Conservation (phyloP, 1,140 invertebrate species). For the Drepana arcuata region DNA sequence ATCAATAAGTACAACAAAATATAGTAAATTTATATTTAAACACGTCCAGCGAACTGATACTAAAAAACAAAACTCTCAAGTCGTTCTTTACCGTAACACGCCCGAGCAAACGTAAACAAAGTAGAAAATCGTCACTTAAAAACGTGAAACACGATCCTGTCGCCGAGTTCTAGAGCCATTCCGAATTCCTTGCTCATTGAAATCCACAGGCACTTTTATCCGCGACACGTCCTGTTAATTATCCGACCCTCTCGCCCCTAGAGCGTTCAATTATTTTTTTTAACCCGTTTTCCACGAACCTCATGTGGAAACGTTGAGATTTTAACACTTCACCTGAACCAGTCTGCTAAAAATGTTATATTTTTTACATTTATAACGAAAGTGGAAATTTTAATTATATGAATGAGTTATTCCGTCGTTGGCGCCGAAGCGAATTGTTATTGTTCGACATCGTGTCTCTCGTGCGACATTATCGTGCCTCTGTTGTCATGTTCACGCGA, state of each 20-base stretch:
- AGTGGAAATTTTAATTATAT: slow-evolving; percentile 62
- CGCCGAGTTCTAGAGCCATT: slow-evolving; percentile 32
- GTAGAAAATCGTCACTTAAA: slow-evolving; percentile 47
- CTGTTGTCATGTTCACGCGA: slow-evolving; percentile 8
- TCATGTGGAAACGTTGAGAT: slow-evolving; percentile 62
- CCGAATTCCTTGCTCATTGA: slow-evolving; percentile 45
- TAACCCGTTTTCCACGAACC: slow-evolving; percentile 51
- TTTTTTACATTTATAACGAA: slow-evolving; percentile 38
- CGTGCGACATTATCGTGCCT: slow-evolving; percentile 16
- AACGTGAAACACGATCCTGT: slow-evolving; percentile 32
- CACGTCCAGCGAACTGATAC: slow-evolving; percentile 12
- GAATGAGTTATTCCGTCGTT: slow-evolving; percentile 42
- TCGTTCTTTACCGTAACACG: slow-evolving; percentile 28
- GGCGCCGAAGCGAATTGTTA: slow-evolving; percentile 20
- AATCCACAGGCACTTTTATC: slow-evolving; percentile 60
- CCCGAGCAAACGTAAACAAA: slow-evolving; percentile 38
- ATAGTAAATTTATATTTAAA: slow-evolving; percentile 28
- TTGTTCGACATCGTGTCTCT: slow-evolving; percentile 14
- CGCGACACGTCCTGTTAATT: slow-evolving; percentile 68
- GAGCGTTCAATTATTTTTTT: slow-evolving; percentile 67
- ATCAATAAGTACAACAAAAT: too few relatives aligned
- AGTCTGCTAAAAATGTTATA: slow-evolving; percentile 52
- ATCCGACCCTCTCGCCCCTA: slow-evolving; percentile 51
- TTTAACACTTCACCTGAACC: slow-evolving; percentile 66
- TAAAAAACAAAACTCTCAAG: slow-evolving; percentile 17